phyloP scores from a whole-genome alignment of 2,113 vertebrate genomes.

The Sander vitreus region DNA sequence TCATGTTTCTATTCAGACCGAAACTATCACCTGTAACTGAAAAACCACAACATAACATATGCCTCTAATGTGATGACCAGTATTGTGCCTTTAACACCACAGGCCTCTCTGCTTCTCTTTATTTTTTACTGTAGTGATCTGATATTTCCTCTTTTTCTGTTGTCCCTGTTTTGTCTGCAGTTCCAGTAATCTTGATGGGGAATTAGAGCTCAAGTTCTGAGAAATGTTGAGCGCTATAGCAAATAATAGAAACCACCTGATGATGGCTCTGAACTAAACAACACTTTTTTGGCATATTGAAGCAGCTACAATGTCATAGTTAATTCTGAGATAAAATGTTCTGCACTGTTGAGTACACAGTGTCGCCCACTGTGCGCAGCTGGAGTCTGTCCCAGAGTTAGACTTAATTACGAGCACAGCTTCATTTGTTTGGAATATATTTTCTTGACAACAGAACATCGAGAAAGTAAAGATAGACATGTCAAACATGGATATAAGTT shows the following conservation, averaged over 20 bases:
- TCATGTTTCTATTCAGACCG: conserved; percentile 14
- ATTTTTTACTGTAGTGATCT: neutral
- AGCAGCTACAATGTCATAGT: conserved; percentile 1
- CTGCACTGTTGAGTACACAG: neutral
- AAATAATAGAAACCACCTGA: conserved; percentile 1
- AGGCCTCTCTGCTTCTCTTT: conserved; percentile 28
- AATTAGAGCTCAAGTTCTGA: neutral
- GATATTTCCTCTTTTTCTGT: conserved; percentile 41
- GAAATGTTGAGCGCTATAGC: neutral
- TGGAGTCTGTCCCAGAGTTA: neutral
- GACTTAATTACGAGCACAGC: conserved; percentile 17
- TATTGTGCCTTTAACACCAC: neutral
- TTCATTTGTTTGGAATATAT: neutral
- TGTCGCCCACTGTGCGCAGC: neutral
- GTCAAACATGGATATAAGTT: neutral
- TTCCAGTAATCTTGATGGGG: conserved; percentile 30
- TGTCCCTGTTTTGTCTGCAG: neutral
- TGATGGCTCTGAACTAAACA: neutral
- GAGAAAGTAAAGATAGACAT: neutral
- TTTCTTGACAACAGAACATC: neutral
- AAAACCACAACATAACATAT: conserved; percentile 5
- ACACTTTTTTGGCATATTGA: neutral
- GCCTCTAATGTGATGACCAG: conserved; percentile 9
- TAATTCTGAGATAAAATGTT: conserved; percentile 10
- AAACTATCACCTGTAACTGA: conserved; percentile 33